phyloP scores from a whole-genome alignment of 2,888 invertebrate species.

The Orchesella flavescens region DNA sequence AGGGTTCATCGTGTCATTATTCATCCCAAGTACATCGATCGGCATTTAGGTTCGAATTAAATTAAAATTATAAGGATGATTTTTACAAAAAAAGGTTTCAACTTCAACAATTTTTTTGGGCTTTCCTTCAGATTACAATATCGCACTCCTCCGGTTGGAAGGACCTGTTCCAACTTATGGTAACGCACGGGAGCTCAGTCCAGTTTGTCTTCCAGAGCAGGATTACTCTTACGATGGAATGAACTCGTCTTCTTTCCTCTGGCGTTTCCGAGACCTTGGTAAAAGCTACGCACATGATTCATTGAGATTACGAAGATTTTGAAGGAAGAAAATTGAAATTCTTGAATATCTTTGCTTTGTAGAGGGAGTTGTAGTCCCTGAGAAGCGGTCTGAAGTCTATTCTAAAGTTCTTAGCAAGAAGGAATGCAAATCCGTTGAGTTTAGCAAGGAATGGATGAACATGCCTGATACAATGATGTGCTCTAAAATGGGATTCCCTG shows the following conservation, averaged over 20 bases:
- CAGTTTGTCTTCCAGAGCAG: slow-evolving; percentile 72
- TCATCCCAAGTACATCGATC: slow-evolving; percentile 64
- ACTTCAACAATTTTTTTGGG: too few species aligned
- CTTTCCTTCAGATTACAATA: slow-evolving; percentile 73
- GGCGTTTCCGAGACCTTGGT: slow-evolving; percentile 66
- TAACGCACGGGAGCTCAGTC: slow-evolving; percentile 70
- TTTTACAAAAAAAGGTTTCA: too few species aligned
- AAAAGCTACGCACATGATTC: background rate
- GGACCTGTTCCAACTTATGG: slow-evolving; percentile 71
- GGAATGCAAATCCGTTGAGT: slow-evolving; percentile 62
- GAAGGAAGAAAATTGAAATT: background rate
- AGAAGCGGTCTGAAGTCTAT: slow-evolving; percentile 62
- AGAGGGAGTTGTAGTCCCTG: slow-evolving; percentile 64
- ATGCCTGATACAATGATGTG: slow-evolving; percentile 69
- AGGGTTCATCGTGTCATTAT: slow-evolving; percentile 68
- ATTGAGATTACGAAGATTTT: background rate
- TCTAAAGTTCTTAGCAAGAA: slow-evolving; percentile 59
- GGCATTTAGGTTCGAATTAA: slow-evolving; percentile 51
- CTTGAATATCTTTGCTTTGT: background rate
- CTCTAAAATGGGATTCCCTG: slow-evolving; percentile 48
- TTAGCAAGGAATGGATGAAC: slow-evolving; percentile 62
- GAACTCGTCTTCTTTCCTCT: slow-evolving; percentile 65
- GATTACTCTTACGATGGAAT: slow-evolving; percentile 51
- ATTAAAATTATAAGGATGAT: too few species aligned
- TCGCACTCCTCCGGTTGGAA: slow-evolving; percentile 74